Percentiles rank a stretch among this genome's conserved stretches.
Conservation (phyloP, 2,113 vertebrate species). For the Sebastes fasciatus region DNA sequence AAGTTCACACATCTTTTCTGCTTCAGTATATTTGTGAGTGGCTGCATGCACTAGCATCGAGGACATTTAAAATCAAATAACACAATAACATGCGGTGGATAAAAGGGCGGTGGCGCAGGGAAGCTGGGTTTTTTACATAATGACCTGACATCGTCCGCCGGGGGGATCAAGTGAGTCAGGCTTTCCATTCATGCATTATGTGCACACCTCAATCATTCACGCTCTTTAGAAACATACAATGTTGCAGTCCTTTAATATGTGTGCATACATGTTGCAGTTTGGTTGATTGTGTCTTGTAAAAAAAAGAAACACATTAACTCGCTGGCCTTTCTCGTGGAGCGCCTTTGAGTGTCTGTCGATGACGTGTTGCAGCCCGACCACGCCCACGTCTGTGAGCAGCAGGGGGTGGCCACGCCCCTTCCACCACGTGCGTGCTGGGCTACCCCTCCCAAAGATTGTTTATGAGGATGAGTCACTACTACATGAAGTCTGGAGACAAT, state of each 20-base stretch:
- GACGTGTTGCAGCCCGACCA: slow-evolving; percentile 77
- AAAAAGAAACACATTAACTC: slow-evolving; percentile 16
- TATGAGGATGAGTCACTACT: slow-evolving; percentile 46
- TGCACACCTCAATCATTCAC: background rate
- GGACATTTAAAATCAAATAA: slow-evolving; percentile 17
- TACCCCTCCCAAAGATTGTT: slow-evolving; percentile 77
- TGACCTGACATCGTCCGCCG: slow-evolving; percentile 70
- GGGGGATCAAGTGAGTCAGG: slow-evolving; percentile 69
- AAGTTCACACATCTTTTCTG: background rate
- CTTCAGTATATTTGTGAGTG: background rate
- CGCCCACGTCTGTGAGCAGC: slow-evolving; percentile 58
- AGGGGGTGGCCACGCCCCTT: slow-evolving; percentile 59
- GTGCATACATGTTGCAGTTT: background rate
- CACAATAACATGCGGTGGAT: background rate
- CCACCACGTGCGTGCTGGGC: slow-evolving; percentile 86
- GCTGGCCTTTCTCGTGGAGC: slow-evolving; percentile 29
- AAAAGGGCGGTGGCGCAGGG: slow-evolving; percentile 84
- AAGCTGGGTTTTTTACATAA: slow-evolving; percentile 78
- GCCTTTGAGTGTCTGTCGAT: slow-evolving; percentile 68
- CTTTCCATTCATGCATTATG: slow-evolving; percentile 11
- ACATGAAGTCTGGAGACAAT: background rate
- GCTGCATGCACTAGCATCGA: background rate
- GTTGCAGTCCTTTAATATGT: background rate
- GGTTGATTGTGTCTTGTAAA: background rate
- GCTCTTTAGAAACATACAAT: background rate